Evolutionary conservation across 1,140 invertebrate genomes (phyloP).

Genomic region (Calephelis nemesis): DNA sequence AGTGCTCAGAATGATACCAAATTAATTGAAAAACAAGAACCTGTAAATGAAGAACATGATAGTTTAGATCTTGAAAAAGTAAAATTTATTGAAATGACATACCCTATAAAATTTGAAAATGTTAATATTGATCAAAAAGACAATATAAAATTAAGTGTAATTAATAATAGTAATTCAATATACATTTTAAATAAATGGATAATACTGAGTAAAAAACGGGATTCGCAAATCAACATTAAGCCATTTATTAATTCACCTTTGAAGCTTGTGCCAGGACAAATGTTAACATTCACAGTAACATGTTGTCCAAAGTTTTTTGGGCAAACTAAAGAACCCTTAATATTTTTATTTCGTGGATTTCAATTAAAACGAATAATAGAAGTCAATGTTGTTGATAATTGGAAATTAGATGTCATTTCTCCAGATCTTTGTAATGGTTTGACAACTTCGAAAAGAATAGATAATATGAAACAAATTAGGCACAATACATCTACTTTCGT

Average conservation of each 20-base stretch:
- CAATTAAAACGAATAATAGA: conserved; percentile 62
- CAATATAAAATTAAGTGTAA: conserved; percentile 43
- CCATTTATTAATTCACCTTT: conserved; percentile 52
- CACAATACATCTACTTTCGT: conserved; percentile 57
- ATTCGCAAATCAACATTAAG: conserved; percentile 53
- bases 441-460: conserved; percentile 35
- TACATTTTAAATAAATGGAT: conserved; percentile 65
- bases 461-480: conserved; percentile 49
- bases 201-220: conserved; percentile 54
- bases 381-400: conserved; percentile 51
- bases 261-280: conserved; percentile 49
- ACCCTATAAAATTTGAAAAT: conserved; percentile 57
- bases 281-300: conserved; percentile 47
- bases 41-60: conserved; percentile 38
- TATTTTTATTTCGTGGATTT: conserved; percentile 62
- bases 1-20: conserved; percentile 16
- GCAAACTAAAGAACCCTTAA: conserved; percentile 52
- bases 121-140: conserved; percentile 44
- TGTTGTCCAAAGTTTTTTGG: conserved; percentile 69
- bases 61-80: conserved; percentile 48
- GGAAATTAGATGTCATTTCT: conserved; percentile 16
- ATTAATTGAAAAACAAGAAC: not conserved
- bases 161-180: conserved; percentile 53
- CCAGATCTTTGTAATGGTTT: not conserved
- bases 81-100: conserved; percentile 50